Evolutionary conservation across 2,797 vertebrate genomes (phyloP), one percentile per base, ranked within the genome.

Genomic region (Podarcis siculus): DNA sequence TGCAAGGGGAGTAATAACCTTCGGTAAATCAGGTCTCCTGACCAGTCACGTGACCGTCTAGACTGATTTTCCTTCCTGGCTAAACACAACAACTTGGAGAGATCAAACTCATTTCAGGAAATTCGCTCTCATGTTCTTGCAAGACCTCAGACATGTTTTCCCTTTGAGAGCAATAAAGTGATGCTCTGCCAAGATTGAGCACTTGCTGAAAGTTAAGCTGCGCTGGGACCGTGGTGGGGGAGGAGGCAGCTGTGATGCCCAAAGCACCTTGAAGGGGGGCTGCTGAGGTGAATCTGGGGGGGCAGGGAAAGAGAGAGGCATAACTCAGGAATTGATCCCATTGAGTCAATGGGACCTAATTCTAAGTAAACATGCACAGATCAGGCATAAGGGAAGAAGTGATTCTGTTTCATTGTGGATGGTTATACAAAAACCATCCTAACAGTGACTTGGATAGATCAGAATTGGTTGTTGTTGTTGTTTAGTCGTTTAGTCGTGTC

Each of bases 11-110:
- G 82, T 12, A 23, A 49, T 71, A 32, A 5, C n/a, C n/a, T 83
- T 10, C 55, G 42, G 66, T 13, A 25, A 83, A 72, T 21, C 30
- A 71, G 81, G 66, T 71, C 39, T 27, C 67, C 45, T 83, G 30
- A 71, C 27, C 82, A 72, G 67, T 49, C 67, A 72, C 10, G 2
- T 49, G 67, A 71, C 67, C 32, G 82, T 83, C 82, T 83, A 83
- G 82, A 83, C 82, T 72, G 67, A 83, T 71, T 83, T 83, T 71
- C 82, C 42, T 83, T 83, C 45, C 67, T 83, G 66, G 42, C 42
- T 71, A 64, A 64, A 64, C 17, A 64, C 17, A 83, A 49, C 32
- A 71, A 10, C 17, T 45, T 39, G 69, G 42, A 55, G 67, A 71
- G 39, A 49, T 83, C 67, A 55, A 83, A 55, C 82, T 72, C n/a